A percentile compares a stretch with the other conserved stretches of the same genome.
These are phyloP conservation scores for Tipula unca DNA, from an alignment of 2,888 invertebrate species.

Conservation along the genomic window DNA sequence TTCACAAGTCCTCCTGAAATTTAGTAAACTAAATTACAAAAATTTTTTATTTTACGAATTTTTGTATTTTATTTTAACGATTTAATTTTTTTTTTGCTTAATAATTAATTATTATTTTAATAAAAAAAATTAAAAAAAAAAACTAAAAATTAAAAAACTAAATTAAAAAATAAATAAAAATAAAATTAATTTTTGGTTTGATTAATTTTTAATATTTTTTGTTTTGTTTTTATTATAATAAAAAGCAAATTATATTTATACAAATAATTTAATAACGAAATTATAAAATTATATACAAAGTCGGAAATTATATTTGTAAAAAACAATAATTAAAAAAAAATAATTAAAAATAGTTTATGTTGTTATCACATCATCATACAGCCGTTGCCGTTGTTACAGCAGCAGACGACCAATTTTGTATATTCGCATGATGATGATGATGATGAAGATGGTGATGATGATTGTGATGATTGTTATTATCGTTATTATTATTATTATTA, in stretches of 20 bases:
- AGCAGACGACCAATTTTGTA: conserved; percentile 17
- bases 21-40: conserved; percentile 18
- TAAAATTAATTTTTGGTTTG: neutral
- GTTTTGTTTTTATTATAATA: neutral
- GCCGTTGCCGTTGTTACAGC: conserved; percentile 14
- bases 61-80: conserved; percentile 18
- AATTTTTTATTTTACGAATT: conserved; percentile 19
- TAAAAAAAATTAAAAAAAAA: conserved; percentile 15
- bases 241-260: neutral
- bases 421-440: neutral
- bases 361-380: conserved; percentile 16
- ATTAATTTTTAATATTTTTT: neutral
- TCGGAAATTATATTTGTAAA: neutral
- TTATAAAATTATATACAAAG: neutral
- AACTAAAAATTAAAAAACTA: neutral
- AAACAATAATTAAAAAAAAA: neutral
- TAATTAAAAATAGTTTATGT: neutral
- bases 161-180: neutral
- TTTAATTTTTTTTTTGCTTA: neutral
- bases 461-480: neutral
- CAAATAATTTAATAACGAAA: conserved; percentile 2
- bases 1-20: conserved; percentile 60
- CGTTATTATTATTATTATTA: neutral
- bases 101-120: conserved; percentile 16
- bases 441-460: neutral